phyloP scores from a whole-genome alignment of 2,797 vertebrate genomes.

The Miichthys miiuy region DNA sequence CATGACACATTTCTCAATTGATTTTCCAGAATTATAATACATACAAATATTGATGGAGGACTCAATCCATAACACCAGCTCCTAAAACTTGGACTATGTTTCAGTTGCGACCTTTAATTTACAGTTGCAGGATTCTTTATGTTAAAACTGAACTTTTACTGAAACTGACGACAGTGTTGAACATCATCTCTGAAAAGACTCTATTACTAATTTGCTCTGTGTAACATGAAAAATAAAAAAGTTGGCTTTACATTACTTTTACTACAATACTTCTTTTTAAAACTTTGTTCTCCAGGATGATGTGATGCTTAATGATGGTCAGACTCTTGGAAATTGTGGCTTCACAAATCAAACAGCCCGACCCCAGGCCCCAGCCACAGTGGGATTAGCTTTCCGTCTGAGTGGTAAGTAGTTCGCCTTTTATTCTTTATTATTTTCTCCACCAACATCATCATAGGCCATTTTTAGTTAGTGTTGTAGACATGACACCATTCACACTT shows the following conservation, averaged over 20 bases:
- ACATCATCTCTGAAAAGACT: neutral
- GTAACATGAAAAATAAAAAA: neutral
- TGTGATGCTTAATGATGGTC: constrained; percentile 89
- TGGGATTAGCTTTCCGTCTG: constrained; percentile 87
- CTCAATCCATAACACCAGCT: neutral
- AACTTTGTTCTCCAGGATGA: constrained; percentile 84
- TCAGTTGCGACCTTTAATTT: neutral
- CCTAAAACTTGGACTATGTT: neutral
- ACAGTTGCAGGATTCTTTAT: neutral
- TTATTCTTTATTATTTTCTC: neutral
- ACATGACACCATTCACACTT: neutral
- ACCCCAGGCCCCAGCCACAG: constrained; percentile 93
- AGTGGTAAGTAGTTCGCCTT: constrained; percentile 65
- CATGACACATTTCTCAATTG: neutral
- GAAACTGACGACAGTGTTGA: neutral
- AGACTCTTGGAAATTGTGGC: constrained; percentile 92
- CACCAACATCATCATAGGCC: neutral
- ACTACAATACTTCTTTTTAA: neutral
- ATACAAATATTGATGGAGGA: neutral
- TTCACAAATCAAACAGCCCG: constrained; percentile 95
- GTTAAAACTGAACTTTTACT: neutral
- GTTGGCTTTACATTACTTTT: neutral
- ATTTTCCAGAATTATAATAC: neutral
- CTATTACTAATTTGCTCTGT: neutral
- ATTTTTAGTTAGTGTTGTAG: neutral